A percentile compares a stretch with the other conserved stretches of the same genome.
These are phyloP conservation scores for Heteractis magnifica DNA, from an alignment of 92 coral and sea anemone species.

Conservation along the genomic window DNA sequence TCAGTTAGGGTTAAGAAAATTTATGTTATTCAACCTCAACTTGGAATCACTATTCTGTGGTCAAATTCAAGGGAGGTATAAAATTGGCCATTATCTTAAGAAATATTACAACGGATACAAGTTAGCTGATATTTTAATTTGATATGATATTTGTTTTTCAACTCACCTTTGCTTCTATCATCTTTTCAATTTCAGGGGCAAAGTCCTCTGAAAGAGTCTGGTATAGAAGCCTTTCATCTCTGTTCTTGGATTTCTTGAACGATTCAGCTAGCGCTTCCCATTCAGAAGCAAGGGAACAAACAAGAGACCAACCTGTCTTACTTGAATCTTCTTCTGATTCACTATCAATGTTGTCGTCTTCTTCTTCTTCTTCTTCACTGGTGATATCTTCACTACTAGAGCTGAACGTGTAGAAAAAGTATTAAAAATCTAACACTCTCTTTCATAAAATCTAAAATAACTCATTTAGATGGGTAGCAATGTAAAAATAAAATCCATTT, in stretches of 20 bases:
- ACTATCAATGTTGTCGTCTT: slow-evolving; percentile 36
- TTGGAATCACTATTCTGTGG: no score
- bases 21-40: no score
- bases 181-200: slow-evolving; percentile 89
- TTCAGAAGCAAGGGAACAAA: slow-evolving; percentile 77
- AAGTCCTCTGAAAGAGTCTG: slow-evolving; percentile 93
- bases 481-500: no score
- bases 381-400: slow-evolving; percentile 69
- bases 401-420: slow-evolving; percentile 3
- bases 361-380: slow-evolving; percentile 60
- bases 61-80: no score
- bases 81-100: not conserved
- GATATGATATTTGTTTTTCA: not conserved
- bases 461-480: no score
- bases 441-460: not conserved
- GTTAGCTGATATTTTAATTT: not conserved
- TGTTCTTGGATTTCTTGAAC: slow-evolving; percentile 78
- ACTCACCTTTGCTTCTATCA: slow-evolving; percentile 92
- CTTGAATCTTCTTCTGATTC: slow-evolving; percentile 47
- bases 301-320: slow-evolving; percentile 68
- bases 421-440: not conserved
- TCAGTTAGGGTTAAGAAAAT: no score
- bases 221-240: slow-evolving; percentile 87
- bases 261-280: slow-evolving; percentile 92
- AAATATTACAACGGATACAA: not conserved